Evolutionary conservation across 2,113 vertebrate genomes (phyloP), one percentile per base, ranked within the genome.

Genomic region (Stigmatopora argus): DNA sequence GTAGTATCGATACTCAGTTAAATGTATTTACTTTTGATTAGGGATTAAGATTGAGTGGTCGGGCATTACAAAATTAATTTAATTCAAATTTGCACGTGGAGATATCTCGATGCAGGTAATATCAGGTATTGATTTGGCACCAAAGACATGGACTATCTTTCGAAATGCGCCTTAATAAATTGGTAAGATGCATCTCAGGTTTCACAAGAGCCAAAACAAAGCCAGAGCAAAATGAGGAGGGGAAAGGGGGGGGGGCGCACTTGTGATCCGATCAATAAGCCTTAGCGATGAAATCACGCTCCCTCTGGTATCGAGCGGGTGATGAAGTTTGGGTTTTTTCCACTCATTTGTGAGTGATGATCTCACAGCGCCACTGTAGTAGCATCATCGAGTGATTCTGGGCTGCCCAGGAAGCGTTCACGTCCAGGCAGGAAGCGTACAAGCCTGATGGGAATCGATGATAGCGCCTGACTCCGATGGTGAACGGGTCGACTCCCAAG

Each of bases 381-480:
- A 63, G 48, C 65, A 71, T 68, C 75, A 55, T 62, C 69, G 74
- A 78, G 76, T 72, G 73, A 45, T 73, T 62, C 12, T 13, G 58
- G 58, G 59, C 58, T 23, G 59, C 41, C 46, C 31, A 78, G 78
- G 80, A 84, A 84, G 69, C 44, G 58, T 68, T 77, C 62, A 69
- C 73, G 49, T 84, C 70, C 81, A 63, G 82, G 78, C 84, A 87
- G 75, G 73, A 82, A 55, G 49, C 41, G 60, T 3, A 34, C 4
- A 38, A 60, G 72, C 65, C 45, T 79, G 83, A 88, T 79, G 74
- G 85, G 84, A 85, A 86, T 75, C 9, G 51, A 74, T 83, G 85
- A 88, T 84, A 48, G 69, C 75, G 71, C 64, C 72, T 51, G 71
- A 71, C 72, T 76, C 63, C 38, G 76, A 83, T 73, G 70, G 65